Conservation (phyloP, 2,888 invertebrate species). For the Eumacrocentrus americanus region DNA sequence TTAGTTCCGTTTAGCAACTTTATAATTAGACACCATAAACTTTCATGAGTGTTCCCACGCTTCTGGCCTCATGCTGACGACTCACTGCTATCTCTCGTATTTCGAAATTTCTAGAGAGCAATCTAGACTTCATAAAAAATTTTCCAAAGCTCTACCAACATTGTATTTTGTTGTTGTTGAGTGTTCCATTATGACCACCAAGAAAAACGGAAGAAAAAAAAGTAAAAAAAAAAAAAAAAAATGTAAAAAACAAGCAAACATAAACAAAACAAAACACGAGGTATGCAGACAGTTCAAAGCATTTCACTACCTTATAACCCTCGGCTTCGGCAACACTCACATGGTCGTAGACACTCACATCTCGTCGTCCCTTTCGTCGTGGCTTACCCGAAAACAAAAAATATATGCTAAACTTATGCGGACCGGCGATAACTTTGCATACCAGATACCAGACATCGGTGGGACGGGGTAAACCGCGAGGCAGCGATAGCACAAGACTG, state of each 20-base stretch:
- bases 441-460: slow-evolving; percentile 46
- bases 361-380: slow-evolving; percentile 26
- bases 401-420: slow-evolving; percentile 52
- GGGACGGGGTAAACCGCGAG: slow-evolving; percentile 49
- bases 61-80: not conserved
- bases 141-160: no score
- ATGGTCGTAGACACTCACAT: not conserved
- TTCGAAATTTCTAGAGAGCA: no score
- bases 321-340: not conserved
- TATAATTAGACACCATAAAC: slow-evolving; percentile 43
- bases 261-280: no score
- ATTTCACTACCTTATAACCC: no score
- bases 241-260: no score
- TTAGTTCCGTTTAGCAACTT: slow-evolving; percentile 38
- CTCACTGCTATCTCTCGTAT: not conserved
- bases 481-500: slow-evolving; percentile 37
- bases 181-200: no score
- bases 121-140: no score
- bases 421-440: slow-evolving; percentile 47
- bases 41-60: slow-evolving; percentile 33
- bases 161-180: no score
- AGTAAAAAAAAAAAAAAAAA: no score
- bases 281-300: no score
- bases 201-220: no score
- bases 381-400: slow-evolving; percentile 47